phyloP scores from a whole-genome alignment of 2,113 vertebrate genomes.

The Datnioides undecimradiatus region DNA sequence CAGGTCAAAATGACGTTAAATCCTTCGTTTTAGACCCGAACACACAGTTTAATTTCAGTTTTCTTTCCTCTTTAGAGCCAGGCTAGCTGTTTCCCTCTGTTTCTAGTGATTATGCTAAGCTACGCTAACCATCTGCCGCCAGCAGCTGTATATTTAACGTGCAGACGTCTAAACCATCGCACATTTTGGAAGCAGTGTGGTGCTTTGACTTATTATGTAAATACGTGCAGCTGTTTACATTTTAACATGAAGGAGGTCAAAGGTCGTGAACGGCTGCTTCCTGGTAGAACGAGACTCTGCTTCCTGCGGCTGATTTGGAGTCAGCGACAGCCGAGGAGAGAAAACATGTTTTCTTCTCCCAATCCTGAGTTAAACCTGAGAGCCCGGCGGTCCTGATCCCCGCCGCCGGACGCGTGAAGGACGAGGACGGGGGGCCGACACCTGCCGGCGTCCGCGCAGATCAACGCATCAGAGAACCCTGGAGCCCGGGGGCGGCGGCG shows the following conservation, averaged over 20 bases:
- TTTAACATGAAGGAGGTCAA: background rate
- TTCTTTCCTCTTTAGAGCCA: no score
- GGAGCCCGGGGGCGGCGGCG: background rate
- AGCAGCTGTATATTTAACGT: no score
- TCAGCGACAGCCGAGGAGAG: background rate
- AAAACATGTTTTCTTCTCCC: background rate
- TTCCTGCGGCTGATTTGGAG: background rate
- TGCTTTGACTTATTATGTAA: background rate
- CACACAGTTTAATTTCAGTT: no score
- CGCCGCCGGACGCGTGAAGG: constrained; percentile 6
- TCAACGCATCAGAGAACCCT: background rate
- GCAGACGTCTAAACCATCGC: background rate
- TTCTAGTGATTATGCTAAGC: no score
- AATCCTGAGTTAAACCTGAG: background rate
- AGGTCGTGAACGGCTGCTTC: background rate
- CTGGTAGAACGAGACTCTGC: background rate
- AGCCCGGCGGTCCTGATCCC: background rate
- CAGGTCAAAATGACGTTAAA: no score
- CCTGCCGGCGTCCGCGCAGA: background rate
- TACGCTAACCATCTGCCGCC: background rate
- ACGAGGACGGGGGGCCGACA: background rate
- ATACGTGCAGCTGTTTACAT: background rate
- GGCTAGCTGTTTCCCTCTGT: no score
- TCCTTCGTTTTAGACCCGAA: no score
- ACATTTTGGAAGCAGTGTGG: no score